Evolutionary conservation across 1,140 invertebrate species (phyloP).

Genomic region (Zaprionus nigranus): DNA sequence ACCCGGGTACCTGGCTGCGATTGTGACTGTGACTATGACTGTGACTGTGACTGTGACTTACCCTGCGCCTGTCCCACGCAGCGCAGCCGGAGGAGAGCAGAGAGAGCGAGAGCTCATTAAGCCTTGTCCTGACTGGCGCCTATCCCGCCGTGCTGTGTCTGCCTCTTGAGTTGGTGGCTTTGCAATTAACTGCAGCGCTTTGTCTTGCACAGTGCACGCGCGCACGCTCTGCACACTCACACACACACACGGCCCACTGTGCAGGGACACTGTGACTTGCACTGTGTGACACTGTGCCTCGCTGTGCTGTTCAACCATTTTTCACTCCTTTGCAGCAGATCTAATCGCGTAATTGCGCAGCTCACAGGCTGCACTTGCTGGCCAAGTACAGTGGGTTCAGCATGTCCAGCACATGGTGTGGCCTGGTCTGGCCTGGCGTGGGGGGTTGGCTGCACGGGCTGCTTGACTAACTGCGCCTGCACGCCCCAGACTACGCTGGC

Average conservation of each 20-base stretch:
- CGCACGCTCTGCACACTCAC: no score
- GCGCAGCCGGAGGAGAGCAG: slow-evolving; percentile 27
- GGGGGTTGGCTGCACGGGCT: neutral
- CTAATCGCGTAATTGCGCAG: slow-evolving; percentile 63
- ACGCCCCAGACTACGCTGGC: slow-evolving; percentile 18
- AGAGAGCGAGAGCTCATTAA: slow-evolving; percentile 70
- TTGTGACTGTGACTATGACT: slow-evolving; percentile 36
- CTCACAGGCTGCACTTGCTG: slow-evolving; percentile 25
- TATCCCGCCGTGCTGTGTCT: slow-evolving; percentile 66
- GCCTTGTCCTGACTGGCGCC: slow-evolving; percentile 59
- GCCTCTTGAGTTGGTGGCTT: slow-evolving; percentile 72
- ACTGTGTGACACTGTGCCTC: slow-evolving; percentile 47
- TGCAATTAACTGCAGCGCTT: slow-evolving; percentile 79
- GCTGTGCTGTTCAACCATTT: slow-evolving; percentile 60
- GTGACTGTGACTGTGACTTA: slow-evolving; percentile 30
- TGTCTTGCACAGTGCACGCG: slow-evolving; percentile 42
- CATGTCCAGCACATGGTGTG: slow-evolving; percentile 53
- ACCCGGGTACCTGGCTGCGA: slow-evolving; percentile 45
- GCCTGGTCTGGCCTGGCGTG: neutral
- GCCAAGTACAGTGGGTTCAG: neutral
- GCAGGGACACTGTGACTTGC: slow-evolving; percentile 25
- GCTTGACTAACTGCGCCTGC: slow-evolving; percentile 34
- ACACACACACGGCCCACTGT: neutral
- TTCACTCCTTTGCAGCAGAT: slow-evolving; percentile 74
- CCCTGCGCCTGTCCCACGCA: slow-evolving; percentile 57